phyloP scores from a whole-genome alignment of 2,113 vertebrate genomes.

The Phylloscopus trochiloides region DNA sequence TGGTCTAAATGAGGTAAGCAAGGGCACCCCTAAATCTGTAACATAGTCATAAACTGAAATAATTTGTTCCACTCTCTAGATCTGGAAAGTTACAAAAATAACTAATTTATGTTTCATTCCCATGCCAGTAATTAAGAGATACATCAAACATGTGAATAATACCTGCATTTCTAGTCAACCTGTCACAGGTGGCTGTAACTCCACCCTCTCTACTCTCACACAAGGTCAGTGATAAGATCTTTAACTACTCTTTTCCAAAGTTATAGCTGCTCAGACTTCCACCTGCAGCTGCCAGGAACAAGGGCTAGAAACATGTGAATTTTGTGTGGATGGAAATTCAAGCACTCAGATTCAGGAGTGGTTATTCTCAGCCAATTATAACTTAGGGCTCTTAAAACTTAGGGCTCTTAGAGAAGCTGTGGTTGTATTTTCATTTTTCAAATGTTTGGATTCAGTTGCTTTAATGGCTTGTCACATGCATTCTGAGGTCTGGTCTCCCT shows the following conservation, averaged over 20 bases:
- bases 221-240: neutral
- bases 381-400: neutral
- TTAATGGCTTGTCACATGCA: neutral
- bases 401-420: neutral
- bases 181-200: neutral
- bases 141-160: neutral
- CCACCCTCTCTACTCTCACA: neutral
- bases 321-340: neutral
- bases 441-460: neutral
- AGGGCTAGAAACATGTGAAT: neutral
- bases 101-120: neutral
- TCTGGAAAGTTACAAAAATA: neutral
- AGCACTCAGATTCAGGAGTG: neutral
- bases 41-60: neutral
- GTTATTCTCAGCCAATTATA: neutral
- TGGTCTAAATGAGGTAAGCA: neutral
- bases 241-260: neutral
- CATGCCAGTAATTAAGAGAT: neutral
- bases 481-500: neutral
- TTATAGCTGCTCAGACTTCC: neutral
- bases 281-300: neutral
- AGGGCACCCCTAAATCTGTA: neutral
- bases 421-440: neutral
- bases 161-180: neutral
- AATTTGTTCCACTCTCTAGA: neutral